Conservation (phyloP, 2,888 invertebrate species). For the Trichogramma dendrolimi region DNA sequence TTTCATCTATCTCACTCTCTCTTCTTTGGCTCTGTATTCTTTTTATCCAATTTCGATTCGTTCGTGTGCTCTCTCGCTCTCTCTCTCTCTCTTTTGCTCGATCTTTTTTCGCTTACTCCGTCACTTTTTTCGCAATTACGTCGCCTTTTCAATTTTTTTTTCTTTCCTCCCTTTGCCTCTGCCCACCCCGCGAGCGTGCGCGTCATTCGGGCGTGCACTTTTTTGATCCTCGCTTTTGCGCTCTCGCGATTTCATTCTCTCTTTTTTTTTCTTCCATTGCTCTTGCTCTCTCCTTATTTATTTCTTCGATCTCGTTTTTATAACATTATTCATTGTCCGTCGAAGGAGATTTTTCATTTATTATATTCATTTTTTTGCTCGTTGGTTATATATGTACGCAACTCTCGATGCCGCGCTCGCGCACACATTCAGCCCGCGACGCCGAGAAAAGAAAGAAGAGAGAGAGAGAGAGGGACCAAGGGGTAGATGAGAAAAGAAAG, state of each 20-base stretch:
- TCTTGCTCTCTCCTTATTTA: conserved; percentile 1
- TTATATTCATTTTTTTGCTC: neutral
- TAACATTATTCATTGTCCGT: neutral
- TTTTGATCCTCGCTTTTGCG: no score
- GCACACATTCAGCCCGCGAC: no score
- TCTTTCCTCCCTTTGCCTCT: no score
- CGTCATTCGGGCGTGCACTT: no score
- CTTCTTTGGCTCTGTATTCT: conserved; percentile 7
- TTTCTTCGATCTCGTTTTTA: neutral
- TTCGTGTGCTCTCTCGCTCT: conserved; percentile 20
- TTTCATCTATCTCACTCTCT: conserved; percentile 17
- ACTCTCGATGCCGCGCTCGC: no score
- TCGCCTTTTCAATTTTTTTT: conserved; percentile 25
- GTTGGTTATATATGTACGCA: no score
- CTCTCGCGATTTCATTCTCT: conserved; percentile 7
- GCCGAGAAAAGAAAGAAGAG: no score
- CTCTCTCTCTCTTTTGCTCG: conserved; percentile 6
- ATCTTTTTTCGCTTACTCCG: conserved; percentile 11
- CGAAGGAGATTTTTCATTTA: neutral
- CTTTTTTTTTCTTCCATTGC: conserved; percentile 20
- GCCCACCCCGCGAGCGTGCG: no score
- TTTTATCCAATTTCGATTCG: conserved; percentile 23
- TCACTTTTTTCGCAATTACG: conserved; percentile 27
- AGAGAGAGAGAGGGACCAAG: no score
- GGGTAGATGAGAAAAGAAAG: no score